Base-by-base conservation (phyloP, 2,888 invertebrate species). In the Hipparchia semele region DNA sequence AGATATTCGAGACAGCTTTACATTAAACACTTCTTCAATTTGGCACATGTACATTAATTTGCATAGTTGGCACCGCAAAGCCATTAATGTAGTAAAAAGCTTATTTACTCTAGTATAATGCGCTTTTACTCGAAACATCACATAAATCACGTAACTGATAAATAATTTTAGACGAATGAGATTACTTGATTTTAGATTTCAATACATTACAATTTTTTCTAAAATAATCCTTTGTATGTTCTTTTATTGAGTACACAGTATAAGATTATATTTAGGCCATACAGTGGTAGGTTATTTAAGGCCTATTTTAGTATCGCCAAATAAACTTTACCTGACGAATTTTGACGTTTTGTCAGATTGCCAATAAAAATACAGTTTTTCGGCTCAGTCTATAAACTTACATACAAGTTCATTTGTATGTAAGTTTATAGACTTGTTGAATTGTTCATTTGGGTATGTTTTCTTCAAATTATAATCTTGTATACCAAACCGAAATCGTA, bases 21-120 rank as follows among this genome's bases (percentile, higher is more conserved):
- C 51, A 46, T 46, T 56, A 33, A 33, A 61, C 65, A 62, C 56
- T 58, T 66, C 12, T 61, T 54, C 49, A 58, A 54, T 74, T 74
- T 72, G 72, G 72, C 67, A 72, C 66, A 70, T 67, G 54, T 51
- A 49, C 61, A 51, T 56, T 23, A 49, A 62, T 59, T 70, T 66
- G 54, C 51, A 72, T 70, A 74, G 56, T 68, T 74, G 70, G 72
- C 74, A 70, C 53, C 53, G 51, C 53, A 62, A 10, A 60, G 66
- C 61, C 46, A 72, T 70, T 72, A 56, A 62, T 62, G 70, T 62
- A 67, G 61, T 69, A 67, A 67, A 74, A 69, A 58, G 67, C 67
- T 72, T 61, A 72, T 72, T 72, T 66, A 72, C 67, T 62, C 13
- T 64, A 67, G 69, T 72, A 66, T 67, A 68, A 61, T 72, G 70